Evolutionary conservation across 2,113 vertebrate species (phyloP).

Genomic region (Phyllostomus discolor): DNA sequence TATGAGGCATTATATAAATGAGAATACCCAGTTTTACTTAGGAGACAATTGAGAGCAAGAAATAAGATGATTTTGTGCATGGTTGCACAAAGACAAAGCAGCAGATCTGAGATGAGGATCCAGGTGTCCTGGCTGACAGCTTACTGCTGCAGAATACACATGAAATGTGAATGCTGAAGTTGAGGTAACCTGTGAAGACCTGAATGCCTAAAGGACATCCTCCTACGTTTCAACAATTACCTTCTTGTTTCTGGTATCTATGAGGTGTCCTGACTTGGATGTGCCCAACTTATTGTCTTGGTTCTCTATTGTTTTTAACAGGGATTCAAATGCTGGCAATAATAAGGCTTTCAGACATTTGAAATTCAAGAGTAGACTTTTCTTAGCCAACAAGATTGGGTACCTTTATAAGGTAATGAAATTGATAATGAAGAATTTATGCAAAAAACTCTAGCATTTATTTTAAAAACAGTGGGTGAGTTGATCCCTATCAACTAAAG

Average conservation of each 20-base stretch:
- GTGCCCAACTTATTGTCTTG: conserved; percentile 32
- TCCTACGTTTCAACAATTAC: conserved; percentile 37
- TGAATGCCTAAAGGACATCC: conserved; percentile 35
- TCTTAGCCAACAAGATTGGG: neutral
- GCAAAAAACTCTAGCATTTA: neutral
- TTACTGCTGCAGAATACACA: neutral
- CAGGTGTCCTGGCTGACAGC: neutral
- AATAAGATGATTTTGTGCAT: neutral
- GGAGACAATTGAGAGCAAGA: neutral
- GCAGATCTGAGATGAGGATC: neutral
- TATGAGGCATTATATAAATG: neutral
- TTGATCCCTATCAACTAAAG: neutral
- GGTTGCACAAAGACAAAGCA: neutral
- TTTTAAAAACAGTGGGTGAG: neutral
- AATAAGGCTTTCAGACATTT: neutral
- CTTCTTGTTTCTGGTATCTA: conserved; percentile 48
- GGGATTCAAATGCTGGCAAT: neutral
- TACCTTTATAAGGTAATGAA: neutral
- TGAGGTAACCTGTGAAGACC: conserved; percentile 22
- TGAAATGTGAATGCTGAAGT: neutral
- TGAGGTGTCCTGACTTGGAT: conserved; percentile 11
- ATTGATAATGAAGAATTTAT: neutral
- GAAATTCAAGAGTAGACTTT: neutral
- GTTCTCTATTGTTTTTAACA: conserved; percentile 34
- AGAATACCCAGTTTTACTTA: neutral